Conservation (phyloP, 2,888 invertebrate genomes). For the Endomychus coccineus region DNA sequence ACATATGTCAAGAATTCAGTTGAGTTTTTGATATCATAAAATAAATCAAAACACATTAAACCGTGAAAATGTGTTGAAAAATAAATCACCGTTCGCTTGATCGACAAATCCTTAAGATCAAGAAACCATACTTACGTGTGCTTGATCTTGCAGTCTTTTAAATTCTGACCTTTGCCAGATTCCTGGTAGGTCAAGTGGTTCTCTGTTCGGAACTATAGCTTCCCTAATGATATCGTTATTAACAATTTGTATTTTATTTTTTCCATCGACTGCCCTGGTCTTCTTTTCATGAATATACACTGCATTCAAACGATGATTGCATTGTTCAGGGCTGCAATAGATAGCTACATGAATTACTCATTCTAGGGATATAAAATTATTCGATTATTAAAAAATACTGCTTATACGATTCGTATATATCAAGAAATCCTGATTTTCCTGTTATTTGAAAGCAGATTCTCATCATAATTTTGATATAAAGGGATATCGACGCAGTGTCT, state of each 20-base stretch:
- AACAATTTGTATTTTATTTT: conserved; percentile 23
- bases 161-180: conserved; percentile 55
- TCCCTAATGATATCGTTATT: conserved; percentile 42
- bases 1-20: no score
- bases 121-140: conserved; percentile 50
- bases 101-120: no score
- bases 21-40: no score
- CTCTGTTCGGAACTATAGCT: conserved; percentile 48
- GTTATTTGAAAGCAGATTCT: no score
- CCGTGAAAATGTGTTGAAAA: no score
- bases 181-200: conserved; percentile 51
- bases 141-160: conserved; percentile 51
- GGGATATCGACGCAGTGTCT: no score
- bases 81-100: no score
- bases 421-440: no score
- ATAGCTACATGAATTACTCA: background rate
- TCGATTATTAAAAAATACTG: no score
- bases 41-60: no score
- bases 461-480: no score
- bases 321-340: conserved; percentile 23
- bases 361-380: background rate
- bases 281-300: conserved; percentile 37
- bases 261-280: conserved; percentile 37
- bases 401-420: no score
- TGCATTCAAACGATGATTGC: conserved; percentile 35